Evolutionary conservation across 2,113 vertebrate species (phyloP).

Genomic region (Odontesthes bonariensis): DNA sequence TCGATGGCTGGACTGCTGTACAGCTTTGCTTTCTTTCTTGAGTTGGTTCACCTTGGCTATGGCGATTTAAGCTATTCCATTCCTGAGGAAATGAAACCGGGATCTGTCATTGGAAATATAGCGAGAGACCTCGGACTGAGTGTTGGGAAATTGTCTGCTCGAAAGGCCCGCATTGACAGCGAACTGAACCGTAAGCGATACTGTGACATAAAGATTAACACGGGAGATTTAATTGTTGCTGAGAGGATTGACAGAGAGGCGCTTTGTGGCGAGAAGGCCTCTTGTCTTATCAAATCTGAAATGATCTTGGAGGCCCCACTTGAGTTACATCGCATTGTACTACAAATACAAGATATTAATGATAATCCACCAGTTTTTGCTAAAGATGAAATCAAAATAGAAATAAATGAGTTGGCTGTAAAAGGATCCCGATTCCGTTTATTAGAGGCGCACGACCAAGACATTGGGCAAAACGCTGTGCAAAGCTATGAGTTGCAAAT

Average conservation of each 20-base stretch:
- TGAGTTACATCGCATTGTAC: slow-evolving; percentile 66
- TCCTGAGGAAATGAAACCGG: slow-evolving; percentile 79
- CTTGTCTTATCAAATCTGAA: slow-evolving; percentile 61
- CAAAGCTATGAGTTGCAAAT: slow-evolving; percentile 78
- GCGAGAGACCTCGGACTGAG: slow-evolving; percentile 80
- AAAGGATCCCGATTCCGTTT: slow-evolving; percentile 65
- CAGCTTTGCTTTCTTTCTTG: slow-evolving; percentile 24
- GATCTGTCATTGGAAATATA: slow-evolving; percentile 80
- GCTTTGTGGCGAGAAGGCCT: slow-evolving; percentile 57
- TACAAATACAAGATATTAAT: slow-evolving; percentile 74
- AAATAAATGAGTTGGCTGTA: slow-evolving; percentile 8
- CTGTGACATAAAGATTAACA: slow-evolving; percentile 56
- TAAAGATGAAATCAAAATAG: slow-evolving; percentile 62
- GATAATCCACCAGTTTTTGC: slow-evolving; percentile 73
- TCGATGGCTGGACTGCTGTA: slow-evolving; percentile 6
- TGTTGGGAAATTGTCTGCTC: slow-evolving; percentile 57
- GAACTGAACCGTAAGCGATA: not conserved
- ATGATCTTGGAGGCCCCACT: slow-evolving; percentile 66
- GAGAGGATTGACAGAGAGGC: slow-evolving; percentile 69
- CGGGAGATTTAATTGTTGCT: slow-evolving; percentile 56
- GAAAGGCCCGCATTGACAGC: slow-evolving; percentile 67
- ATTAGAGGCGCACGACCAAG: slow-evolving; percentile 79
- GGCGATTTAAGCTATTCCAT: slow-evolving; percentile 77
- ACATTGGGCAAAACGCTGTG: slow-evolving; percentile 82
- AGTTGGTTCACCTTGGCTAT: slow-evolving; percentile 33